Evolutionary conservation across 1,140 invertebrate genomes (phyloP).

Genomic region (Hermetia illucens): DNA sequence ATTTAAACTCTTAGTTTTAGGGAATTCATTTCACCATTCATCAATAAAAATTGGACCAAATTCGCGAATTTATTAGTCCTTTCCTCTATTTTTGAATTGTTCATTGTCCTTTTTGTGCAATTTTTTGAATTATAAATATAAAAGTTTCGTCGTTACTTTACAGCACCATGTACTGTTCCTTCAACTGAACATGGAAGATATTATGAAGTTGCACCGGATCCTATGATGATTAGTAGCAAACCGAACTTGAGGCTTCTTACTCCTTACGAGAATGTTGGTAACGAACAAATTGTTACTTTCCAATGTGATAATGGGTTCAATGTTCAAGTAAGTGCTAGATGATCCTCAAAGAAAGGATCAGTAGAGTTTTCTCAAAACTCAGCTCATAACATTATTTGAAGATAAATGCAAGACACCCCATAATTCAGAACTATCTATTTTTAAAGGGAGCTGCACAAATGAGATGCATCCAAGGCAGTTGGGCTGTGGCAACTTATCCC

Average conservation of each 20-base stretch:
- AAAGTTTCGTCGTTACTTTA: conserved; percentile 3
- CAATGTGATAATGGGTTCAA: conserved; percentile 28
- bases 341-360: background rate
- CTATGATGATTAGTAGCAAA: conserved; percentile 19
- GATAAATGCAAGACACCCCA: too few relatives aligned
- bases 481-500: conserved; percentile 55
- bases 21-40: background rate
- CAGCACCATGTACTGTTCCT: conserved; percentile 26
- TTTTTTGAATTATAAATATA: conserved; percentile 1
- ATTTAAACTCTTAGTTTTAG: background rate
- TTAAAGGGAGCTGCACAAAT: conserved; percentile 47
- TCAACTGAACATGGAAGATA: conserved; percentile 27
- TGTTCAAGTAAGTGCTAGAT: conserved; percentile 15
- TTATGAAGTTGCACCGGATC: conserved; percentile 24
- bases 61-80: background rate
- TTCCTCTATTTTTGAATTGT: conserved; percentile 1
- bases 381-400: too few relatives aligned
- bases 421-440: conserved; percentile 1
- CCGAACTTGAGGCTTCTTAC: conserved; percentile 19
- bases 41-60: background rate
- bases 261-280: conserved; percentile 28
- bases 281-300: conserved; percentile 25
- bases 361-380: too few relatives aligned
- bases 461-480: conserved; percentile 63
- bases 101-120: background rate